Evolutionary conservation across 2,888 invertebrate species (phyloP).

Genomic region (Oscheius onirici): DNA sequence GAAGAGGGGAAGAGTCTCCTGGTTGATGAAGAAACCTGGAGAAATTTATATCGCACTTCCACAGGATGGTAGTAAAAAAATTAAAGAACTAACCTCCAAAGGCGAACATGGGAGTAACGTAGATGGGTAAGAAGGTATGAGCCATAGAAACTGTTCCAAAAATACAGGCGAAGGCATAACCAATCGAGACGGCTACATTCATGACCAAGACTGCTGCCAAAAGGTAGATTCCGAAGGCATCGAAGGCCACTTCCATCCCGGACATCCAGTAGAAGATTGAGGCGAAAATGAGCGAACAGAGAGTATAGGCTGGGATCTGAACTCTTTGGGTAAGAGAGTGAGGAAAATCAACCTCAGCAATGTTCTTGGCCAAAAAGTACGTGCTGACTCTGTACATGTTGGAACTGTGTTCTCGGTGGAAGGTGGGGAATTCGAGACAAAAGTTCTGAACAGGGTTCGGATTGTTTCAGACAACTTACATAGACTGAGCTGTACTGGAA

Average conservation of each 20-base stretch:
- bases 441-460: conserved; percentile 51
- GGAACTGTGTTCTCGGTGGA: conserved; percentile 86
- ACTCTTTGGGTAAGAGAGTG: background rate
- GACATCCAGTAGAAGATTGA: conserved; percentile 88
- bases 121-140: conserved; percentile 87
- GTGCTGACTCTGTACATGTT: conserved; percentile 90
- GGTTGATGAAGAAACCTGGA: conserved; percentile 78
- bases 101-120: conserved; percentile 90
- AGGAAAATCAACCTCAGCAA: conserved; percentile 79
- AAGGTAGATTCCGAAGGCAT: conserved; percentile 78
- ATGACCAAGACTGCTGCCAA: conserved; percentile 59
- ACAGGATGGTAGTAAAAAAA: background rate
- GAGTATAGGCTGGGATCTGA: conserved; percentile 82
- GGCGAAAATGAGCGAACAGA: conserved; percentile 85
- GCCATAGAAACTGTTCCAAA: conserved; percentile 83
- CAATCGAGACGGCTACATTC: conserved; percentile 68
- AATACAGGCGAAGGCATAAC: conserved; percentile 89
- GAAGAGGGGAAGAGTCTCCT: conserved; percentile 76
- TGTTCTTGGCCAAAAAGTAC: conserved; percentile 86
- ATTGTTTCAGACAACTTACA: conserved; percentile 75
- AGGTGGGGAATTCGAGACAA: conserved; percentile 84
- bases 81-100: conserved; percentile 82
- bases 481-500: conserved; percentile 92
- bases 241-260: conserved; percentile 76
- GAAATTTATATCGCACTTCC: too few relatives aligned